These are phyloP conservation scores for Chaetogeoica ovagalla DNA, from an alignment of 2,888 invertebrate genomes.

Conservation along the genomic window DNA sequence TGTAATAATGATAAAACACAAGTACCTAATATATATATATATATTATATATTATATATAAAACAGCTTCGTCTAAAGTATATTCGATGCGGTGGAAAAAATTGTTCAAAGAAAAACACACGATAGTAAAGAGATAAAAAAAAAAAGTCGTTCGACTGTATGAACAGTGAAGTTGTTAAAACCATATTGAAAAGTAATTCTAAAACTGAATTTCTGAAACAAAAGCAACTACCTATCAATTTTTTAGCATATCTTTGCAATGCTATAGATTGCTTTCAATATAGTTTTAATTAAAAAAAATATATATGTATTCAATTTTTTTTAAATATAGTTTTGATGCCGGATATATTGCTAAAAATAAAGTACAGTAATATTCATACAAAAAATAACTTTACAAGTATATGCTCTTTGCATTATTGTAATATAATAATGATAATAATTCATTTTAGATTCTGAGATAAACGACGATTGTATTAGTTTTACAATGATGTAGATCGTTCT, in stretches of 20 bases:
- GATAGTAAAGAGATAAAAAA: not conserved
- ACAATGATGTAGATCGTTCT: too few species aligned
- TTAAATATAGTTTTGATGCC: too few species aligned
- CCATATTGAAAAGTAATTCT: conserved; percentile 2
- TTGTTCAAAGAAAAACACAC: conserved; percentile 18
- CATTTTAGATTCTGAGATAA: too few species aligned
- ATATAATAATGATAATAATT: too few species aligned
- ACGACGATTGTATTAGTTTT: too few species aligned
- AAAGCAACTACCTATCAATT: not conserved
- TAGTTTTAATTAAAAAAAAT: not conserved
- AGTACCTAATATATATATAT: not conserved
- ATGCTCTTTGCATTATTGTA: too few species aligned
- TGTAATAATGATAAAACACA: conserved; percentile 1
- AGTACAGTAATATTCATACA: too few species aligned
- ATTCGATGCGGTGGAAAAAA: conserved; percentile 10
- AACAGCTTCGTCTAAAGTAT: conserved; percentile 11
- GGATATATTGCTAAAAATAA: too few species aligned
- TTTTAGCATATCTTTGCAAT: too few species aligned
- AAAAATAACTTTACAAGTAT: too few species aligned
- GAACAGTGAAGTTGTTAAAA: not conserved
- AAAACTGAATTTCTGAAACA: not conserved
- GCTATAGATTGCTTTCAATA: not conserved
- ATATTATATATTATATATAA: too few species aligned
- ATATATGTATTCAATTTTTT: too few species aligned
- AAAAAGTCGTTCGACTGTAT: conserved; percentile 20